A percentile compares a stretch with the other conserved stretches of the same genome.
phyloP scores from a whole-genome alignment of 1,140 invertebrate species.

The Drosophila serrata region DNA sequence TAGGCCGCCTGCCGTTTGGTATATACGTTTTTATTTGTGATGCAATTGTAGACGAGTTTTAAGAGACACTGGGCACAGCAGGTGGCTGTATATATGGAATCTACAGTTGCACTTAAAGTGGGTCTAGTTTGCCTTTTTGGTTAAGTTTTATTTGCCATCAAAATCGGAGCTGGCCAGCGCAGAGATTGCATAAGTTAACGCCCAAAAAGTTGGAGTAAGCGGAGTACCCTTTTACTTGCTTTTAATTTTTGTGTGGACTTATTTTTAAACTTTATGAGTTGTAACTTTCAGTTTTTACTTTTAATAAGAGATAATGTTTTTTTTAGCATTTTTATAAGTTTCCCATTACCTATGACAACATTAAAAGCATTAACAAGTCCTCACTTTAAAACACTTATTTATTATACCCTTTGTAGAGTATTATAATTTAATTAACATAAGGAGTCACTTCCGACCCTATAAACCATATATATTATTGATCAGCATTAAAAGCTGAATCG shows the following conservation, averaged over 20 bases:
- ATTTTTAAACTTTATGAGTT: constrained; percentile 7
- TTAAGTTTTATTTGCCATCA: constrained; percentile 32
- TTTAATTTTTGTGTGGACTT: not conserved
- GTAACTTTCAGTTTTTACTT: constrained; percentile 8
- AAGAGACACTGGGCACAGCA: constrained; percentile 36
- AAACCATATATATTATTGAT: no score
- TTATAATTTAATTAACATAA: no score
- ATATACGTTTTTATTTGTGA: constrained; percentile 59
- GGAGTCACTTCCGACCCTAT: no score
- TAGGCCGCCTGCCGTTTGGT: not conserved
- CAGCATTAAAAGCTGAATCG: no score
- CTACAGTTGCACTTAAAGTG: constrained; percentile 14
- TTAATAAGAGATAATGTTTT: not conserved
- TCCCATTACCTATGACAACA: not conserved
- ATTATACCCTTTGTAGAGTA: no score
- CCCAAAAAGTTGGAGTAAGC: not conserved
- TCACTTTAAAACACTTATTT: not conserved
- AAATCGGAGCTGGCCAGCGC: constrained; percentile 4
- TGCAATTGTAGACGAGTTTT: constrained; percentile 59
- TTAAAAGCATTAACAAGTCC: not conserved
- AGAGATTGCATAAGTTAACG: constrained; percentile 32
- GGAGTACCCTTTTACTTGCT: not conserved
- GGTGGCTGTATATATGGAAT: constrained; percentile 24
- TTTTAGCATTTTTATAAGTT: not conserved
- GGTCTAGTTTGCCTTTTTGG: constrained; percentile 42